Percentiles rank a stretch among this genome's conserved stretches.
These are phyloP conservation scores for Numida meleagris DNA, from an alignment of 2,113 vertebrate genomes.

Conservation along the genomic window DNA sequence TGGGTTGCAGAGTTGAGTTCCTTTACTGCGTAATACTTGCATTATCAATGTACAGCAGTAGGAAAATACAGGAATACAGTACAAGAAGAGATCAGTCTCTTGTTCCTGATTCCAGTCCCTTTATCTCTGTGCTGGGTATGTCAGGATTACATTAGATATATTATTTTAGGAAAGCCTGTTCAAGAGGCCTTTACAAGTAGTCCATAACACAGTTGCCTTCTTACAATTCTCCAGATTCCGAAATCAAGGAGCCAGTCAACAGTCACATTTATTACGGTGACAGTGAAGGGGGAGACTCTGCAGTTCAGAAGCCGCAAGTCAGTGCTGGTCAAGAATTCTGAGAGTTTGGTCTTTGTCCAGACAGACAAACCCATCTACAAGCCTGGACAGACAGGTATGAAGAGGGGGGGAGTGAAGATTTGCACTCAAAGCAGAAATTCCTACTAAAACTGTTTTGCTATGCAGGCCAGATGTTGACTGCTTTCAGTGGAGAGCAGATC, in stretches of 20 bases:
- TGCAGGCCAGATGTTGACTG: neutral
- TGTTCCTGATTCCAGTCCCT: neutral
- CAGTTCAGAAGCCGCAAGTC: slow-evolving; percentile 58
- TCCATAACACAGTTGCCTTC: neutral
- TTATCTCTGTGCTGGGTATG: neutral
- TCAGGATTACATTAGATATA: neutral
- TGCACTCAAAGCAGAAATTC: neutral
- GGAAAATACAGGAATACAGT: neutral
- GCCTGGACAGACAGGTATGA: slow-evolving; percentile 73
- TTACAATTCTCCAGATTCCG: slow-evolving; percentile 59
- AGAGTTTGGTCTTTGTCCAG: slow-evolving; percentile 76
- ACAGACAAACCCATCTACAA: slow-evolving; percentile 83
- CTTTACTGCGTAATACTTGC: neutral
- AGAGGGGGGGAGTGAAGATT: neutral
- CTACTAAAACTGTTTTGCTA: neutral
- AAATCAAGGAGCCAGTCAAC: neutral
- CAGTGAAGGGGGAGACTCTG: slow-evolving; percentile 63
- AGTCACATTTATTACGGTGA: slow-evolving; percentile 49
- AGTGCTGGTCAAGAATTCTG: slow-evolving; percentile 45
- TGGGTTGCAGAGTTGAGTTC: neutral
- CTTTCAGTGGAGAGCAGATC: neutral
- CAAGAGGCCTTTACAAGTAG: neutral
- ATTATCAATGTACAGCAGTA: neutral
- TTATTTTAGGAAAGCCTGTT: neutral
- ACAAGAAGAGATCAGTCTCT: neutral